Evolutionary conservation across 2,888 invertebrate genomes (phyloP).

Genomic region (Tipula unca): DNA sequence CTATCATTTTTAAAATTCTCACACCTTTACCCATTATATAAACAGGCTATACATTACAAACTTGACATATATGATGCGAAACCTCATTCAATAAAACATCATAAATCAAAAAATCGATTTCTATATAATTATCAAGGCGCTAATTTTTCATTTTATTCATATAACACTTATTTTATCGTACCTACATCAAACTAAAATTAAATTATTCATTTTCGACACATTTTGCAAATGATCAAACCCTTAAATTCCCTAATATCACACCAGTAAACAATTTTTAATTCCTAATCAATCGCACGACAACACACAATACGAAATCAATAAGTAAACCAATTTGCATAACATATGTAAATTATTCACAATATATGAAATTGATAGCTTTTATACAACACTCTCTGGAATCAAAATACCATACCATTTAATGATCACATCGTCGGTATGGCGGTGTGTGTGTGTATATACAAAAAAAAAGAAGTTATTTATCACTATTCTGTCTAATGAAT

Average conservation of each 20-base stretch:
- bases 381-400: background rate
- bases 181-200: background rate
- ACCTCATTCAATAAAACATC: background rate
- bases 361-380: constrained; percentile 8
- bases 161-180: background rate
- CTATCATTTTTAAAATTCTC: background rate
- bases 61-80: background rate
- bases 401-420: background rate
- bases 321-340: background rate
- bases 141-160: background rate
- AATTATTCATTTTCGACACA: constrained; percentile 4
- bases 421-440: background rate
- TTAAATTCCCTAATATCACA: background rate
- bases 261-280: background rate
- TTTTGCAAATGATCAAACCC: background rate
- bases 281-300: background rate
- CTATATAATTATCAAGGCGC: constrained; percentile 2
- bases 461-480: background rate
- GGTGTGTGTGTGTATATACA: background rate
- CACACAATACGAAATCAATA: background rate
- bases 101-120: background rate
- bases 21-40: background rate
- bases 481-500: background rate
- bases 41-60: too few species aligned
- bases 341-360: constrained; percentile 8